phyloP scores from a whole-genome alignment of 2,113 vertebrate genomes.

The Callopanchax toddi region DNA sequence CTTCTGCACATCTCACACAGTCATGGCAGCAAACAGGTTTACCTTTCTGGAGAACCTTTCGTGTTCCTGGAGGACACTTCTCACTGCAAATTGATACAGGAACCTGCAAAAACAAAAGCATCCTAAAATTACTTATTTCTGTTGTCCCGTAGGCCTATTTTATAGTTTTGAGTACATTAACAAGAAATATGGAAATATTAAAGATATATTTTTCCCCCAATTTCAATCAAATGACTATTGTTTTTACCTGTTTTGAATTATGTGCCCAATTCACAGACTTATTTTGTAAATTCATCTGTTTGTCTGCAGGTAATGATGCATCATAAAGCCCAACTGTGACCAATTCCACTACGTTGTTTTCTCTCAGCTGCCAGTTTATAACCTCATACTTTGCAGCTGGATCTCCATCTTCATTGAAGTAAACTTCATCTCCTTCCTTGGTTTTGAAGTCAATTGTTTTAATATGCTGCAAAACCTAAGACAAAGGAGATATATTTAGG shows the following conservation, averaged over 20 bases:
- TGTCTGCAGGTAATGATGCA: slow-evolving; percentile 53
- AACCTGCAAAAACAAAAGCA: slow-evolving; percentile 43
- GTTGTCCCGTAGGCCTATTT: neutral
- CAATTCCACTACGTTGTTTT: neutral
- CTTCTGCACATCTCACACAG: slow-evolving; percentile 73
- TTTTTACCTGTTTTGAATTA: slow-evolving; percentile 52
- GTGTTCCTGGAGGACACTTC: slow-evolving; percentile 69
- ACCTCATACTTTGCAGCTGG: neutral
- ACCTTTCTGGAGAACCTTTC: slow-evolving; percentile 75
- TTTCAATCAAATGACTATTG: too few relatives aligned
- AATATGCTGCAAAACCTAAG: slow-evolving; percentile 67
- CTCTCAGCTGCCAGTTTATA: neutral
- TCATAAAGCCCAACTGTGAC: slow-evolving; percentile 59
- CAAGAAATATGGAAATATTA: neutral
- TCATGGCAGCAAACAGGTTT: slow-evolving; percentile 77
- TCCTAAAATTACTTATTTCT: too few relatives aligned
- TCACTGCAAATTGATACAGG: slow-evolving; percentile 73
- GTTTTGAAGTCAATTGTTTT: slow-evolving; percentile 65
- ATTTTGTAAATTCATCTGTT: slow-evolving; percentile 57
- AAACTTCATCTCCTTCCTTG: slow-evolving; percentile 66
- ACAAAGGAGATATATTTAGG: neutral
- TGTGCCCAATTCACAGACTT: slow-evolving; percentile 63
- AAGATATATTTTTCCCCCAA: neutral
- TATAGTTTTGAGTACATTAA: too few relatives aligned
- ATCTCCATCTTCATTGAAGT: neutral